Conservation (phyloP, 2,797 vertebrate genomes). For the Valencia hispanica region DNA sequence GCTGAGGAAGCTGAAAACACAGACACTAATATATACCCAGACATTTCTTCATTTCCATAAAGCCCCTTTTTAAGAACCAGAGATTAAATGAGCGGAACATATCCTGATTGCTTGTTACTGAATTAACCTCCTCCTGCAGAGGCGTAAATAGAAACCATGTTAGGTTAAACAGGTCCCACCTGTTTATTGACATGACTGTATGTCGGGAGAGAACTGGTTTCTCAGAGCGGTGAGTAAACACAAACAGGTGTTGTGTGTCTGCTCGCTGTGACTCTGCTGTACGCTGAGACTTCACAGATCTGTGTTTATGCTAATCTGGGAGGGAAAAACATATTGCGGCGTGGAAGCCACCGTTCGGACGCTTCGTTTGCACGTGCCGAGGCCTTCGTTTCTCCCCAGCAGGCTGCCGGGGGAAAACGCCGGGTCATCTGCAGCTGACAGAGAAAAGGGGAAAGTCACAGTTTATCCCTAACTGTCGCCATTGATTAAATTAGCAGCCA, state of each 20-base stretch:
- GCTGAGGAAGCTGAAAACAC: neutral
- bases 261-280: constrained; percentile 48
- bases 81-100: neutral
- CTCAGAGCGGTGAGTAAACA: constrained; percentile 47
- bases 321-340: constrained; percentile 56
- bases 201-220: constrained; percentile 22
- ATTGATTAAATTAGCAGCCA: constrained; percentile 58
- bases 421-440: constrained; percentile 5
- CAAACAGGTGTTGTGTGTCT: constrained; percentile 61
- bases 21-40: neutral
- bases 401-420: constrained; percentile 1
- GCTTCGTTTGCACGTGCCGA: constrained; percentile 11
- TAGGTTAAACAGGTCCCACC: constrained; percentile 2
- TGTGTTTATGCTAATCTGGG: constrained; percentile 54
- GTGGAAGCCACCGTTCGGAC: constrained; percentile 31
- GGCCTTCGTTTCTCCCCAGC: constrained; percentile 21
- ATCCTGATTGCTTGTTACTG: neutral
- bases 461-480: constrained; percentile 1
- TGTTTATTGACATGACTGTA: constrained; percentile 16
- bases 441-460: constrained; percentile 13
- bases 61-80: neutral
- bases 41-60: neutral
- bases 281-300: constrained; percentile 35
- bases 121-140: neutral
- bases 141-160: neutral